These are phyloP conservation scores for Ctenomys sociabilis DNA, from an alignment of 2,113 vertebrate genomes.

Conservation along the genomic window DNA sequence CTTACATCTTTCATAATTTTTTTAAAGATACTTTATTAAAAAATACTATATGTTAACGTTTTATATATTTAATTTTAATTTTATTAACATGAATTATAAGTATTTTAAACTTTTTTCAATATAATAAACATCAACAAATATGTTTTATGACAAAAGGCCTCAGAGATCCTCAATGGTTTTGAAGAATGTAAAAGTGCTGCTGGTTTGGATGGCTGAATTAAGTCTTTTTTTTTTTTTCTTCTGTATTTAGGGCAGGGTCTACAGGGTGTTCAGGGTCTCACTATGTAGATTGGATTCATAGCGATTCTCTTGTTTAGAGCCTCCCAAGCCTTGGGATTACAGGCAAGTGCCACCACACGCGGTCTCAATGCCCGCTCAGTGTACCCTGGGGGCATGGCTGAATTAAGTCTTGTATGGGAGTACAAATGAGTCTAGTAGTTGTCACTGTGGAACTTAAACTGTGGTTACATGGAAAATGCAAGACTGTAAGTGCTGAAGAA, in stretches of 20 bases:
- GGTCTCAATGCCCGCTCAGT: no score
- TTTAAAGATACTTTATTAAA: neutral
- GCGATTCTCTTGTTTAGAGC: no score
- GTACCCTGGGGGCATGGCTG: neutral
- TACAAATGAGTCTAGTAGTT: neutral
- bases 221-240: neutral
- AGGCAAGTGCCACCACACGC: no score
- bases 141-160: neutral
- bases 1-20: neutral
- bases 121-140: conserved; percentile 7
- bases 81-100: conserved; percentile 38
- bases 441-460: neutral
- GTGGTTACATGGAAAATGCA: neutral
- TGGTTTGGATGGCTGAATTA: neutral
- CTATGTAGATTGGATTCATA: no score
- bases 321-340: no score
- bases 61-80: neutral
- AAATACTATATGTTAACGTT: conserved; percentile 29
- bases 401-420: neutral
- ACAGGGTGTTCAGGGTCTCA: no score
- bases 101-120: conserved; percentile 34
- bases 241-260: no score
- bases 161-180: neutral
- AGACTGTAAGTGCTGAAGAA: neutral
- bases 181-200: neutral